Evolutionary conservation across 1,140 invertebrate genomes (phyloP), one percentile per base, ranked within the genome.

Genomic region (Lethrus apterus): DNA sequence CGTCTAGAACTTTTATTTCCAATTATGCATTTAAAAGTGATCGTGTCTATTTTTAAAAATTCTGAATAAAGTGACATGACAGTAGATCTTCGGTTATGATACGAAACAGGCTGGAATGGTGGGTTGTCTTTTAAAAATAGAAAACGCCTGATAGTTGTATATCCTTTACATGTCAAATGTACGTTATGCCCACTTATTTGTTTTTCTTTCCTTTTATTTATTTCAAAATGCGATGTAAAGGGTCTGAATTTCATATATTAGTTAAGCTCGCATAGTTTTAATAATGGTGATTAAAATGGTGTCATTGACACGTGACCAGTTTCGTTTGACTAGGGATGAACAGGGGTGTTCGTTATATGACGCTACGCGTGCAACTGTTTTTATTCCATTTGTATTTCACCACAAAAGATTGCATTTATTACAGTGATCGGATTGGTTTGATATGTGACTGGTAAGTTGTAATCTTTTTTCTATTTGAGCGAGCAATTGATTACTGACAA

Each of bases 361-460:
- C 46, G 9, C 23, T 45, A 49, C 45, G 51, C 51, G 50, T 57
- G 56, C 41, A 48, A 11, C 32, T 57, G 51, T 57, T 57, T 57
- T 50, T 45, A 54, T 57, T 55, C 33, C 52, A 57, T 57, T 57
- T 44, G 43, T 51, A 36, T 51, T 40, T 46, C 24, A 29, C 53
- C 52, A 51, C 50, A 53, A 57, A 54, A 41, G 43, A 52, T 36
- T 43, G 42, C 42, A 45, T 48, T 42, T 45, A 51, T 51, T 50
- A 50, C 46, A 41, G 45, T 48, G 36, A 50, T 52, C 49, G 34
- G 50, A 52, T 50, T 50, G 41, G 20, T 23, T 43, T 44, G 48
- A 50, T 50, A 50, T 48, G 33, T 30, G 46, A 44, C 26, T 36
- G 34, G 21, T 24, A 19, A 13, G 32, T 32, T 46, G 34, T 51